phyloP scores from a whole-genome alignment of 2,888 invertebrate species.

The Dryomyza anilis region DNA sequence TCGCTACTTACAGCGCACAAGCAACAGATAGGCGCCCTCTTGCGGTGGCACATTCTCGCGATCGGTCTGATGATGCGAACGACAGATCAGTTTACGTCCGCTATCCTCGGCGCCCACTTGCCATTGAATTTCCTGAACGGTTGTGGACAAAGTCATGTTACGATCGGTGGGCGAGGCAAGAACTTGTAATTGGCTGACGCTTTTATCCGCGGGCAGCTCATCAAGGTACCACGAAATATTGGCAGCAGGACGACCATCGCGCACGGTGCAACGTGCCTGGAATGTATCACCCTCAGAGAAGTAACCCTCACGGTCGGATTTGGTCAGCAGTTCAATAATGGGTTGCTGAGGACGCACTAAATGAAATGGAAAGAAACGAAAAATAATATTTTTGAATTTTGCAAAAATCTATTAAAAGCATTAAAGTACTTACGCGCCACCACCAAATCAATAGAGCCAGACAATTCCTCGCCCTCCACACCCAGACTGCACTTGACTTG shows the following conservation, averaged over 20 bases:
- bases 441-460: constrained; percentile 67
- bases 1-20: constrained; percentile 69
- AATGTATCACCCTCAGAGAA: constrained; percentile 67
- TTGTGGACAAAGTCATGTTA: constrained; percentile 67
- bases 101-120: constrained; percentile 70
- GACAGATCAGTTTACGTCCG: constrained; percentile 69
- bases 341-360: constrained; percentile 58
- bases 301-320: constrained; percentile 50
- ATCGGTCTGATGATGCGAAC: constrained; percentile 67
- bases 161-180: constrained; percentile 60
- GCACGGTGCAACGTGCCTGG: constrained; percentile 70
- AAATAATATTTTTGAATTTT: not conserved
- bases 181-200: constrained; percentile 64
- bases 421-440: constrained; percentile 73
- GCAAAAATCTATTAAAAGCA: not conserved
- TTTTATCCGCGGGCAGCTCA: constrained; percentile 67
- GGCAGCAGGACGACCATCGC: constrained; percentile 75
- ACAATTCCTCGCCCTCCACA: constrained; percentile 66
- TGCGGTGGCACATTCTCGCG: constrained; percentile 53
- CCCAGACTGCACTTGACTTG: constrained; percentile 72
- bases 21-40: constrained; percentile 57
- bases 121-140: constrained; percentile 70
- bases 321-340: constrained; percentile 49
- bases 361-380: not conserved
- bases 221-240: constrained; percentile 77